Evolutionary conservation across 2,888 invertebrate genomes (phyloP).

Genomic region (Acanthopleura granulata): DNA sequence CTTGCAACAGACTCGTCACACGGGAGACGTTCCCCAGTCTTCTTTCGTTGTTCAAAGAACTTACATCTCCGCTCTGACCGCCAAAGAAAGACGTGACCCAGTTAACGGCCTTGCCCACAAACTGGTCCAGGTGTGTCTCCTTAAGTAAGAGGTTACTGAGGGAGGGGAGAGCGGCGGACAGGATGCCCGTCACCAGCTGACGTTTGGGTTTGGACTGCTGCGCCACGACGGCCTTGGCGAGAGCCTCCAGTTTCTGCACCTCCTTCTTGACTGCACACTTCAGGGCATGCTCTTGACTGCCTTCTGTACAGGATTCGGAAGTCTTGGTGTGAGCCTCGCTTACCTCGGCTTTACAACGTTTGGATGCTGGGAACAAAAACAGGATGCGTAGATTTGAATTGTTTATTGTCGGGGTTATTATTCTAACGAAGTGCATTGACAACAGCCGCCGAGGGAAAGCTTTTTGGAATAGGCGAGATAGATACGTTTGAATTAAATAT

Average conservation of each 20-base stretch:
- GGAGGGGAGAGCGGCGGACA: constrained; percentile 4
- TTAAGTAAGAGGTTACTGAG: constrained; percentile 1
- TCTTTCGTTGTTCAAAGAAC: background rate
- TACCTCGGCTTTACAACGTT: constrained; percentile 7
- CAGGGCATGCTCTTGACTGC: background rate
- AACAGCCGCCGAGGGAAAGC: too few relatives aligned
- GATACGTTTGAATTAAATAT: too few relatives aligned
- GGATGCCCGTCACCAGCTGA: constrained; percentile 10
- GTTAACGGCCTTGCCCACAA: constrained; percentile 6
- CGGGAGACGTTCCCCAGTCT: too few relatives aligned
- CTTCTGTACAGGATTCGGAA: background rate
- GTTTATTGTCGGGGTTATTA: too few relatives aligned
- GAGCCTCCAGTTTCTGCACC: background rate
- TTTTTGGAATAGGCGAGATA: too few relatives aligned
- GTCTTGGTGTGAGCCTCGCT: constrained; percentile 18
- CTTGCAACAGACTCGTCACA: too few relatives aligned
- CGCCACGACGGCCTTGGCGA: background rate
- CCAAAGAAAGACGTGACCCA: constrained; percentile 3
- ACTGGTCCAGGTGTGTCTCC: constrained; percentile 8
- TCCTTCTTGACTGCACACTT: constrained; percentile 16
- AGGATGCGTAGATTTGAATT: too few relatives aligned
- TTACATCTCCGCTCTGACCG: constrained; percentile 1
- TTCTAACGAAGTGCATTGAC: too few relatives aligned
- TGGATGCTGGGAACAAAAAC: background rate
- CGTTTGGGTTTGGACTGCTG: background rate